phyloP scores from a whole-genome alignment of 1,140 invertebrate species.

The Vanessa atalanta region DNA sequence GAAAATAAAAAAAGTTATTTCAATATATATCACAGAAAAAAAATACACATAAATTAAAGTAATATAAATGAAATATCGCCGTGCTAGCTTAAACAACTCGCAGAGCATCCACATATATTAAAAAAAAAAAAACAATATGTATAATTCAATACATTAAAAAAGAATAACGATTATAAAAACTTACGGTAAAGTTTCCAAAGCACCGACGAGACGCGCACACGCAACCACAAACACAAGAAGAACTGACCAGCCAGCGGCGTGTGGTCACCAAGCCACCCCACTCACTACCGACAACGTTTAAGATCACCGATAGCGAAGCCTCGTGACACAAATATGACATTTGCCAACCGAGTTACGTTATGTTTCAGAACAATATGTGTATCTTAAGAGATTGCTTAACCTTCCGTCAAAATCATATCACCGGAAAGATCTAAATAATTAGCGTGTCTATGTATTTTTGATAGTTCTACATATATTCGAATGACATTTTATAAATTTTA shows the following conservation, averaged over 20 bases:
- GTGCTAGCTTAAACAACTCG: neutral
- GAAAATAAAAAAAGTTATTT: too few species aligned
- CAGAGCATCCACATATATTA: slow-evolving; percentile 4
- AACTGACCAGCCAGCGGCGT: slow-evolving; percentile 45
- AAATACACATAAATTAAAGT: too few species aligned
- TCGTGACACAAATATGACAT: slow-evolving; percentile 48
- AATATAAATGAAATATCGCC: too few species aligned
- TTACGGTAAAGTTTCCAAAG: slow-evolving; percentile 43
- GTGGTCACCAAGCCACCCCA: slow-evolving; percentile 46
- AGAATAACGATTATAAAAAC: slow-evolving; percentile 25
- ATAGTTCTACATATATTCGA: too few species aligned
- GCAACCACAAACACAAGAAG: slow-evolving; percentile 45
- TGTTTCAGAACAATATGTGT: slow-evolving; percentile 40
- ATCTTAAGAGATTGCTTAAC: slow-evolving; percentile 30
- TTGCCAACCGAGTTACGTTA: slow-evolving; percentile 46
- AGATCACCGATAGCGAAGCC: slow-evolving; percentile 40
- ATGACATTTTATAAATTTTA: too few species aligned
- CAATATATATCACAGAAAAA: too few species aligned
- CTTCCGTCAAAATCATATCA: slow-evolving; percentile 18
- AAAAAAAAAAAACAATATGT: neutral
- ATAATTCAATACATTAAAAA: neutral
- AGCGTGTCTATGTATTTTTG: neutral
- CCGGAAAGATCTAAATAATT: neutral
- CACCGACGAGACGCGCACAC: slow-evolving; percentile 48
- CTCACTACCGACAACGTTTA: slow-evolving; percentile 34